A percentile compares a stretch with the other conserved stretches of the same genome.
phyloP scores from a whole-genome alignment of 2,113 vertebrate genomes.

The Oryzias melastigma region DNA sequence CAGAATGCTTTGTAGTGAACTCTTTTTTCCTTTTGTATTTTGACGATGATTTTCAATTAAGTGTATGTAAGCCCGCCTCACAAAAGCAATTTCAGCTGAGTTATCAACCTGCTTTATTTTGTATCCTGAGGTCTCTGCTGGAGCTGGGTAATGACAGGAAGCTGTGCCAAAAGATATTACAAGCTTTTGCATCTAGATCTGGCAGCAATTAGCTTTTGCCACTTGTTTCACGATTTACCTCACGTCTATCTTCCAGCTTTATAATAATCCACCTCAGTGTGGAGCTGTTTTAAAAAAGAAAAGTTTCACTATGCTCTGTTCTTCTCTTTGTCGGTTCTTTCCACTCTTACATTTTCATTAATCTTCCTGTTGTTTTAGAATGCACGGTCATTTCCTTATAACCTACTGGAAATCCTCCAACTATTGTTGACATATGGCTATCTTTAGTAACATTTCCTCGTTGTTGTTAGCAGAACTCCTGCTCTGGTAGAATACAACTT shows the following conservation, averaged over 20 bases:
- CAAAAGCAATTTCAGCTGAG: constrained; percentile 32
- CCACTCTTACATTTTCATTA: constrained; percentile 21
- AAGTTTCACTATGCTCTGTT: constrained; percentile 1
- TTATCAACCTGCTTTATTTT: constrained; percentile 29
- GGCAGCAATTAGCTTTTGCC: constrained; percentile 17
- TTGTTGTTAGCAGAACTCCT: constrained; percentile 18
- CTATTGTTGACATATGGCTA: constrained; percentile 46
- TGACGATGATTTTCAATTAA: constrained; percentile 66
- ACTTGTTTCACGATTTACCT: constrained; percentile 24
- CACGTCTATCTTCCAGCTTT: neutral
- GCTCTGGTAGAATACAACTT: neutral
- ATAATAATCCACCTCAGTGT: neutral
- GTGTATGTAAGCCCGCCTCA: constrained; percentile 37
- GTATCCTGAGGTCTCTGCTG: constrained; percentile 28
- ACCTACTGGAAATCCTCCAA: constrained; percentile 13
- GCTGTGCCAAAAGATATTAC: constrained; percentile 54
- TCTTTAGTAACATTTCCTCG: constrained; percentile 51
- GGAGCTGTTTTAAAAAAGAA: neutral
- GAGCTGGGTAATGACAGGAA: constrained; percentile 20
- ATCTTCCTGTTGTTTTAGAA: constrained; percentile 37
- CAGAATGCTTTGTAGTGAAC: constrained; percentile 43
- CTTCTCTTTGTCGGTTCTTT: neutral
- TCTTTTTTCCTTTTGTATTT: constrained; percentile 36
- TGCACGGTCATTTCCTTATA: constrained; percentile 33
- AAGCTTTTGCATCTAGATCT: constrained; percentile 26